These are phyloP conservation scores for Patagioenas fasciata DNA, from an alignment of 2,113 vertebrate genomes.

Conservation along the genomic window DNA sequence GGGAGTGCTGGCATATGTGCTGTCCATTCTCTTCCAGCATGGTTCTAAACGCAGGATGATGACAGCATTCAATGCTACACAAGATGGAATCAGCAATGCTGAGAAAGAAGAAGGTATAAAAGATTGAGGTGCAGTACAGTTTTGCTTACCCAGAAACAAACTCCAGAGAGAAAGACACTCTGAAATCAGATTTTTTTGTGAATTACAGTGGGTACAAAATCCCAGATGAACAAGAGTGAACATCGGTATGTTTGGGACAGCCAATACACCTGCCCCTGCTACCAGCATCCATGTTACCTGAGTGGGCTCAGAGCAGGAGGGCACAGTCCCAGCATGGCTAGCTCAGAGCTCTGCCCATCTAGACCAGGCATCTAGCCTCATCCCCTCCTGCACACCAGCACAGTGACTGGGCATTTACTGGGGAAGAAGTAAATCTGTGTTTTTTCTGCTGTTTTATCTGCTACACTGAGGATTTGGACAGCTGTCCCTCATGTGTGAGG, in stretches of 20 bases:
- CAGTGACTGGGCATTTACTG: background rate
- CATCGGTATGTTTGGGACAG: background rate
- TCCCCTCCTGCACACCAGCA: background rate
- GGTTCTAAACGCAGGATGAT: background rate
- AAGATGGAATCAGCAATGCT: background rate
- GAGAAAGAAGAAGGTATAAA: background rate
- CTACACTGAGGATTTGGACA: background rate
- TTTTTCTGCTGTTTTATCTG: background rate
- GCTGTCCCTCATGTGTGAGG: background rate
- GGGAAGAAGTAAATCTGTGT: background rate
- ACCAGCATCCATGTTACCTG: background rate
- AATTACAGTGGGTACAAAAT: background rate
- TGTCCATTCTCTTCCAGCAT: accelerated
- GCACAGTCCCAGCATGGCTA: background rate
- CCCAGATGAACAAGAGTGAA: background rate
- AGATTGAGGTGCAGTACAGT: background rate
- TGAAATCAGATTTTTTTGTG: background rate
- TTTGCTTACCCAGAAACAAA: background rate
- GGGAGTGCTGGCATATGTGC: background rate
- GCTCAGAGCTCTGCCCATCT: background rate
- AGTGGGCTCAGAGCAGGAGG: background rate
- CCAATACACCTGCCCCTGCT: accelerated
- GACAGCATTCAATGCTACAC: background rate
- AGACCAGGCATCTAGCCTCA: background rate
- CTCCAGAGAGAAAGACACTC: background rate